phyloP scores from a whole-genome alignment of 2,113 vertebrate species.

The Hystrix brachyura region DNA sequence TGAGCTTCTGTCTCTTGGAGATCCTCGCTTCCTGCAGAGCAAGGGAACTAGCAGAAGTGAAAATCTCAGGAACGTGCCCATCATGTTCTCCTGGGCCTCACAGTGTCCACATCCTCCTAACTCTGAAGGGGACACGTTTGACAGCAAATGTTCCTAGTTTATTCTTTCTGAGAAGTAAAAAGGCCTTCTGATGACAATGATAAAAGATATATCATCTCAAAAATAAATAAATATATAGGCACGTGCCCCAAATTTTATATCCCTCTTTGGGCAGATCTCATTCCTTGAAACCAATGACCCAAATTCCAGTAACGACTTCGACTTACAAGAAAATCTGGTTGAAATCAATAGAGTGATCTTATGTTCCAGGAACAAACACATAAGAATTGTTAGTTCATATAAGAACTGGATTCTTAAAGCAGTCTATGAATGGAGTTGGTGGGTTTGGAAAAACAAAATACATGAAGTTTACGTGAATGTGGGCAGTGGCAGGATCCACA shows the following conservation, averaged over 20 bases:
- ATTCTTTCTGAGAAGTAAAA: background rate
- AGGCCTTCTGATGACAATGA: background rate
- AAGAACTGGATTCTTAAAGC: background rate
- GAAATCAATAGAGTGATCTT: background rate
- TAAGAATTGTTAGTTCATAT: background rate
- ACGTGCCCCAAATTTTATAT: background rate
- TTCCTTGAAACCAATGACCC: background rate
- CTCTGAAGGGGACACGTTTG: background rate
- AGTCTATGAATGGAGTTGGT: background rate
- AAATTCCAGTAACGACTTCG: background rate
- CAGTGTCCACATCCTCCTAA: background rate
- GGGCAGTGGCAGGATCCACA: background rate
- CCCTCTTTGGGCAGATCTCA: background rate
- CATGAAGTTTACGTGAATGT: background rate
- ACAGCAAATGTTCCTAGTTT: background rate
- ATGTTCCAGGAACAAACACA: background rate
- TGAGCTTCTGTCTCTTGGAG: fast-evolving
- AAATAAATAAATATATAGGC: background rate
- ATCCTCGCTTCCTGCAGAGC: fast-evolving
- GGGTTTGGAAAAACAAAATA: background rate
- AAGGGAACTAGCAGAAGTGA: background rate
- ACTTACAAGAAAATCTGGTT: background rate
- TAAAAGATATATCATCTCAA: background rate
- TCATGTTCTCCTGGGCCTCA: background rate
- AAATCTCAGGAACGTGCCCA: background rate